Evolutionary conservation across 37 sponge, comb jelly and placozoan genomes (phyloP).

Genomic region (Cladorhizidae sp.): DNA sequence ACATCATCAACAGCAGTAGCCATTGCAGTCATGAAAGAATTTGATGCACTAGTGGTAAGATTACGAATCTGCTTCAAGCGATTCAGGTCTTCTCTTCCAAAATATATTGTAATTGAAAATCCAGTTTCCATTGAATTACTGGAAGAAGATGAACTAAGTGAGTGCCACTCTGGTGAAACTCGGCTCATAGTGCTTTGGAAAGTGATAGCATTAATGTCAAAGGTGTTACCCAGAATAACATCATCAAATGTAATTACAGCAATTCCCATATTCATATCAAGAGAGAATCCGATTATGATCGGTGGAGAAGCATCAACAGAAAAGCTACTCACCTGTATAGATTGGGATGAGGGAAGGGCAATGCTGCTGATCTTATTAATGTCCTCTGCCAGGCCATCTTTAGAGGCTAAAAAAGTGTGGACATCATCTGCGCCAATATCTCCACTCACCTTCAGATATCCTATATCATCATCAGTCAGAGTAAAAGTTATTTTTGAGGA

Average conservation of each 20-base stretch:
- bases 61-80: constrained; percentile 75
- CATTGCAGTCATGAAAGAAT: constrained; percentile 67
- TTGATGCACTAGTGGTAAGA: constrained; percentile 44
- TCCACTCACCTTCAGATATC: constrained; percentile 53
- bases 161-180: constrained; percentile 47
- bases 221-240: constrained; percentile 49
- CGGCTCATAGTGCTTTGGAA: constrained; percentile 51
- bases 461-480: constrained; percentile 56
- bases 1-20: constrained; percentile 83
- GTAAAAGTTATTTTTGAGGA: constrained; percentile 44
- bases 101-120: constrained; percentile 40
- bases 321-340: constrained; percentile 46
- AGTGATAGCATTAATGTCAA: constrained; percentile 69
- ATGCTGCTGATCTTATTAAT: constrained; percentile 43
- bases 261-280: constrained; percentile 74
- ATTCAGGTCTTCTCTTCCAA: constrained; percentile 79
- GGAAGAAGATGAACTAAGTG: constrained; percentile 44
- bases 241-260: constrained; percentile 70
- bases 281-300: constrained; percentile 38
- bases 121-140: constrained; percentile 32
- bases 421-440: constrained; percentile 40
- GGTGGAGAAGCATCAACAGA: constrained; percentile 57
- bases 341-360: constrained; percentile 20
- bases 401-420: constrained; percentile 54
- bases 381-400: constrained; percentile 58